Base-by-base conservation (phyloP, 2,113 vertebrate genomes). In the Takifugu flavidus region DNA sequence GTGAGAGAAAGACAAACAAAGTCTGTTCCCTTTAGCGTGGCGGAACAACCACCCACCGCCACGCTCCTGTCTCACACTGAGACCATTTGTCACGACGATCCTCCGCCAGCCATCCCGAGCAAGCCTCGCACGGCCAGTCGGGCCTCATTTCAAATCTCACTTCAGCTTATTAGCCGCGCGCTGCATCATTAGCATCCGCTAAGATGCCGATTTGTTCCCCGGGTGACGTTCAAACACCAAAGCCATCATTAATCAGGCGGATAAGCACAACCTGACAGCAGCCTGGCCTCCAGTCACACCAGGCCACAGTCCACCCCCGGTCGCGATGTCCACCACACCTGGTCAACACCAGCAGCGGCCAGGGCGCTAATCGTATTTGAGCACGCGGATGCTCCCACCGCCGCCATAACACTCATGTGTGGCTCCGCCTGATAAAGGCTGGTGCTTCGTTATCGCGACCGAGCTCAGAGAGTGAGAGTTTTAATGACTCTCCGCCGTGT, bases 1-100 rank as follows among this genome's bases (percentile, higher is more conserved):
- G 47, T 80, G 71, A 69, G 65, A 79, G 78, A 65, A 86, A 84
- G 70, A 72, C 79, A 83, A 87, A 87, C 82, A 87, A 74, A 81
- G 85, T 74, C 73, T 80, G 77, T 70, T 85, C 74, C 49, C 77
- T 62, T 74, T 71, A 77, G 79, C 62, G 13, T 57, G 77, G 61
- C 71, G 67, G 77, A 84, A 80, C 80, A 80, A 75, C 80, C 82
- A 77, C 80, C 85, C 83, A 85, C 82, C 66, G 80, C 65, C 70
- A 49, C 67, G 82, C 78, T 81, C 75, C 82, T 72, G 80, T 81
- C 84, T 89, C 85, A 82, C 82, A 89, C 78, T 67, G 83, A 84
- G 82, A 69, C 77, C 83, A 84, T 89, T 85, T 86, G 82, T 87
- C 85, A 86, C 82, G 76, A 86, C 80, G 82, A 86, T 86, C 79